Evolutionary conservation across 2,113 vertebrate genomes (phyloP).

Genomic region (Brachypteracias leptosomus): DNA sequence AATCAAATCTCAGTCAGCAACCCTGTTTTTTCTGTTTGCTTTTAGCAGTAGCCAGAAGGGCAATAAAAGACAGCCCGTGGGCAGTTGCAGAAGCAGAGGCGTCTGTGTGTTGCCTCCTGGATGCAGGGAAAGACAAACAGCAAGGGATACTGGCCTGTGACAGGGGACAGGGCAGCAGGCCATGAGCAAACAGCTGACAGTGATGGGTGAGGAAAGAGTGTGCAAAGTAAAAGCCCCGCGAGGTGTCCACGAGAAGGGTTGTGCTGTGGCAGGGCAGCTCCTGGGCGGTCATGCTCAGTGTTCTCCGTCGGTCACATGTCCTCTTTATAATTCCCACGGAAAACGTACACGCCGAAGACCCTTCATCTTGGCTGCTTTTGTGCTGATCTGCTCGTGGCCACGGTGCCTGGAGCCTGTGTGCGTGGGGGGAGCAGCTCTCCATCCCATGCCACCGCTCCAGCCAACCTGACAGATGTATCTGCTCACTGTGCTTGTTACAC

Average conservation of each 20-base stretch:
- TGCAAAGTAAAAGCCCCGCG: not conserved
- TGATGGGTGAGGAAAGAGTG: not conserved
- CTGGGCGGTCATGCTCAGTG: not conserved
- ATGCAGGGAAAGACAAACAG: constrained; percentile 10
- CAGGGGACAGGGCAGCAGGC: not conserved
- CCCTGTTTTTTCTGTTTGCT: not conserved
- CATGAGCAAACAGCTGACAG: not conserved
- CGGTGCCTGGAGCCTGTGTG: rapidly evolving
- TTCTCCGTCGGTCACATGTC: not conserved
- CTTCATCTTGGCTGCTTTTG: not conserved
- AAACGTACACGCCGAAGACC: not conserved
- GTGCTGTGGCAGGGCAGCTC: not conserved
- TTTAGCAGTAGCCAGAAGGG: not conserved
- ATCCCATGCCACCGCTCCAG: not conserved
- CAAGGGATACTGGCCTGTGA: rapidly evolving
- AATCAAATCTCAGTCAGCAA: not conserved
- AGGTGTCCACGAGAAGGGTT: not conserved
- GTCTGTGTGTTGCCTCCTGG: not conserved
- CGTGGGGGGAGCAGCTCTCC: not conserved
- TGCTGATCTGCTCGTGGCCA: not conserved
- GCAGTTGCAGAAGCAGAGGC: not conserved
- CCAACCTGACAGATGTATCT: not conserved
- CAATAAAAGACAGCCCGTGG: not conserved
- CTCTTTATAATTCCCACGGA: not conserved
- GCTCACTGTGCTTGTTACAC: rapidly evolving